Evolutionary conservation across 2,113 vertebrate species (phyloP), one percentile per base, ranked within the genome.

Genomic region (Sisor rabdophorus): DNA sequence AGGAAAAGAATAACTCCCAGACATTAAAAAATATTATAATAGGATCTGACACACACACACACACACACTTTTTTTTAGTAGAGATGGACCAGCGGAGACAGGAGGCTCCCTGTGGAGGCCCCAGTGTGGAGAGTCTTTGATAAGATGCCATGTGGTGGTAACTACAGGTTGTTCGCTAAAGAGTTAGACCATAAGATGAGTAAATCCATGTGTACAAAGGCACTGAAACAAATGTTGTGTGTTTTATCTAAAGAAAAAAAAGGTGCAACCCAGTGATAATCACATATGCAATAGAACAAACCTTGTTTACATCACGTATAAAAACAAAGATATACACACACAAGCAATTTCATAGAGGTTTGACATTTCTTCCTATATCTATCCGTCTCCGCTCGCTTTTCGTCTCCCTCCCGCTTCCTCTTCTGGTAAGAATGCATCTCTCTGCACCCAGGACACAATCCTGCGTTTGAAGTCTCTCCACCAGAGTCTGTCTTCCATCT

Each of bases 141-240:
- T 88, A 87, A 89, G 86, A 84, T 78, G 88, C 89, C 90, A 91
- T 88, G 89, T 89, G 89, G 87, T 87, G 87, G 87, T 89, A 89
- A 91, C 89, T 87, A 89, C 84, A 40, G 85, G 89, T 88, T 90
- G 83, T 91, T 89, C 89, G 89, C 84, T 80, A 88, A 84, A 90
- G 86, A 86, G 88, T 86, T 84, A 89, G 90, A 92, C 89, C 85
- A 85, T 88, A 87, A 82, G 73, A 79, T 52, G 86, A 30, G 28
- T 52, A 84, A 82, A 78, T 59, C 16, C 40, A 59, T 59, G 55
- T 48, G 36, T 36, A 73, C 22, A 47, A 26, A 40, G 82, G 87
- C 85, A 86, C 88, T 88, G 82, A 89, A 87, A 89, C 89, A 52
- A 69, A 52, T 52, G 20, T 10, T 52, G 11, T 44, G 40, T 4